Evolutionary conservation across 2,888 invertebrate species (phyloP).

Genomic region (Therioaphis trifolii): DNA sequence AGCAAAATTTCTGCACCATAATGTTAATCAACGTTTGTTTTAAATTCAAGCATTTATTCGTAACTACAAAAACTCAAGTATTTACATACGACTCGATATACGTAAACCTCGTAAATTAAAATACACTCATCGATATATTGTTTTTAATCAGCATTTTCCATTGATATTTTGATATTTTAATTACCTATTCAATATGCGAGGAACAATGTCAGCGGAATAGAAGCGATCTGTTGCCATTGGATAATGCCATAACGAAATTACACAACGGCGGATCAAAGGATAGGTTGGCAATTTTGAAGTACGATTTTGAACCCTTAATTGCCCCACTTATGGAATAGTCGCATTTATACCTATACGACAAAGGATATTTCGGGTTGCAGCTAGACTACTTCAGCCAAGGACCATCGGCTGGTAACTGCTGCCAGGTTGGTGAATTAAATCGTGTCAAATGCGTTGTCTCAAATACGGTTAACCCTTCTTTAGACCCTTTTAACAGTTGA

Average conservation of each 20-base stretch:
- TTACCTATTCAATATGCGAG: neutral
- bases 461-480: slow-evolving; percentile 41
- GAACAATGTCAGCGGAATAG: neutral
- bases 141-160: neutral
- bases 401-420: slow-evolving; percentile 21
- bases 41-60: no score
- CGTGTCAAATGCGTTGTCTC: slow-evolving; percentile 38
- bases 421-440: slow-evolving; percentile 43
- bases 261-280: slow-evolving; percentile 23
- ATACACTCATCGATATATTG: neutral
- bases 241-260: slow-evolving; percentile 42
- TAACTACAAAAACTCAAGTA: neutral
- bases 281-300: slow-evolving; percentile 25
- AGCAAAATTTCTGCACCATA: no score
- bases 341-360: slow-evolving; percentile 22
- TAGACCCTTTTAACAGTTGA: slow-evolving; percentile 22
- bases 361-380: slow-evolving; percentile 31
- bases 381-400: slow-evolving; percentile 41
- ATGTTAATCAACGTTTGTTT: no score
- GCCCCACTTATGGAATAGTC: neutral
- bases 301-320: slow-evolving; percentile 14
- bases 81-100: neutral
- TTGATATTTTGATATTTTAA: slow-evolving; percentile 7
- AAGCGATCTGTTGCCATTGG: slow-evolving; percentile 10
- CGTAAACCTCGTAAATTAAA: neutral